These are phyloP conservation scores for Stegastes partitus DNA, from an alignment of 2,113 vertebrate genomes.

Conservation along the genomic window DNA sequence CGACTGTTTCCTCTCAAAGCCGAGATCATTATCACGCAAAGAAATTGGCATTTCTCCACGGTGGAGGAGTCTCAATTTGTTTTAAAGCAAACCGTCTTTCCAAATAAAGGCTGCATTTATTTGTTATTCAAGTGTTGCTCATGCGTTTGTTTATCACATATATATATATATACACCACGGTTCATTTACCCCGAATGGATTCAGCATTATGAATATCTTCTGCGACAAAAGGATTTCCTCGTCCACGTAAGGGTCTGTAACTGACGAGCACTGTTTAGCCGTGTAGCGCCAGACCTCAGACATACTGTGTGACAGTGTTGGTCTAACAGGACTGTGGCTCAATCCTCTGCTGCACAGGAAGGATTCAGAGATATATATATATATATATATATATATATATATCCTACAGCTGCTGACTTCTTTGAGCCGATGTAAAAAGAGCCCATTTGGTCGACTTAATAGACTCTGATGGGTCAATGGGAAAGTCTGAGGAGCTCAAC, in stretches of 20 bases:
- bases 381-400: too few species aligned
- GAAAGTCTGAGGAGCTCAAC: too few species aligned
- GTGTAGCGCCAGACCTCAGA: not conserved
- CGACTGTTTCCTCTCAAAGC: constrained; percentile 3
- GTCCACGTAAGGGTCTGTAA: not conserved
- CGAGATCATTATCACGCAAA: constrained; percentile 8
- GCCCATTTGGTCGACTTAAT: too few species aligned
- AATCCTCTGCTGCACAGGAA: not conserved
- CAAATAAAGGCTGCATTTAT: not conserved
- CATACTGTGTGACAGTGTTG: not conserved
- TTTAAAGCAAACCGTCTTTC: not conserved
- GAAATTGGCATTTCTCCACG: not conserved
- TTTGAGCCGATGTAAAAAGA: too few species aligned
- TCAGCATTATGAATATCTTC: not conserved
- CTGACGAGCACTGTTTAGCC: not conserved
- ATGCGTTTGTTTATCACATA: not conserved
- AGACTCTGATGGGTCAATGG: too few species aligned
- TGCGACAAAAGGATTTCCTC: not conserved
- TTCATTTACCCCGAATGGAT: not conserved
- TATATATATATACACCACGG: not conserved
- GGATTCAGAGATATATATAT: constrained; percentile 2
- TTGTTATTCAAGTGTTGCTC: not conserved
- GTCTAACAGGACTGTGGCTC: not conserved
- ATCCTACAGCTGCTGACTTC: too few species aligned
- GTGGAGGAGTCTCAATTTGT: constrained; percentile 1